phyloP scores from a whole-genome alignment of 1,140 invertebrate genomes.

The Kradibia gibbosae region DNA sequence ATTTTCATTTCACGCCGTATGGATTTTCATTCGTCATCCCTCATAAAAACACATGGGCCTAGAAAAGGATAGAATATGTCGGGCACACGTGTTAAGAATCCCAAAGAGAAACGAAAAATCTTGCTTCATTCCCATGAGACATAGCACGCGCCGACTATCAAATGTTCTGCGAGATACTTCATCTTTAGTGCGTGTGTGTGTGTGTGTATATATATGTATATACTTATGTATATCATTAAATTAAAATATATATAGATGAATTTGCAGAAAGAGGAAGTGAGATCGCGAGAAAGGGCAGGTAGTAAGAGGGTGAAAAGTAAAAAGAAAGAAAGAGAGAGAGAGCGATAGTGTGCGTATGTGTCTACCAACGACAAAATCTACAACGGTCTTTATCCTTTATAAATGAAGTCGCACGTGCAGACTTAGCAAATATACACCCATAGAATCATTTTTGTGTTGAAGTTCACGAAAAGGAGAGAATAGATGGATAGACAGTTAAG shows the following conservation, averaged over 20 bases:
- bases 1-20: conserved; percentile 43
- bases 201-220: background rate
- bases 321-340: background rate
- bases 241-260: too few relatives aligned
- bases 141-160: conserved; percentile 29
- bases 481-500: background rate
- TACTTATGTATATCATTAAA: background rate
- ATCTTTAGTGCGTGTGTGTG: background rate
- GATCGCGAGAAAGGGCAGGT: too few relatives aligned
- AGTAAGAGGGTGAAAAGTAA: background rate
- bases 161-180: conserved; percentile 24
- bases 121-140: background rate
- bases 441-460: too few relatives aligned
- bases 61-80: background rate
- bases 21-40: conserved; percentile 36
- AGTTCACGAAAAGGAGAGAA: background rate
- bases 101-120: conserved; percentile 23
- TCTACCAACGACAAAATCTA: too few relatives aligned
- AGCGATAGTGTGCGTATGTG: too few relatives aligned
- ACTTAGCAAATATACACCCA: too few relatives aligned
- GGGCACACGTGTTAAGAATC: conserved; percentile 18
- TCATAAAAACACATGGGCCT: conserved; percentile 33
- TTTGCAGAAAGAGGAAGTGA: too few relatives aligned
- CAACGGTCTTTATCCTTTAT: too few relatives aligned
- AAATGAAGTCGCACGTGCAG: background rate